Percentiles rank a stretch among this genome's conserved stretches.
Evolutionary conservation across 2,797 vertebrate genomes (phyloP).

Genomic region (Brachyalestes nurse): DNA sequence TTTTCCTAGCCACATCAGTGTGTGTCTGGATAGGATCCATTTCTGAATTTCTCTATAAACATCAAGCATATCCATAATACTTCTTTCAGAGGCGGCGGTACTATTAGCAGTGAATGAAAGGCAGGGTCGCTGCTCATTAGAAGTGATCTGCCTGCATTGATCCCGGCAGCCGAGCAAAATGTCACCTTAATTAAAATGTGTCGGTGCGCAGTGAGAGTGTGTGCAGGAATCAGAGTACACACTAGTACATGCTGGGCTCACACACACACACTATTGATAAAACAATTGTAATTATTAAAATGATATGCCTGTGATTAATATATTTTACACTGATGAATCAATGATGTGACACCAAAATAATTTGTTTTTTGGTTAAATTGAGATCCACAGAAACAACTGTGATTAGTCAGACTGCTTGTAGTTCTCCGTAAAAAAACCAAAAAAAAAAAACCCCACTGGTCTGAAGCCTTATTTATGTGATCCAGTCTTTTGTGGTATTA

Average conservation of each 20-base stretch:
- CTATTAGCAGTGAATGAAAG: conserved; percentile 59
- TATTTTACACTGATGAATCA: not conserved
- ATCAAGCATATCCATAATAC: conserved; percentile 54
- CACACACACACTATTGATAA: not conserved
- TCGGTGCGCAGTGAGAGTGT: conserved; percentile 64
- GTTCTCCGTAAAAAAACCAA: too few relatives aligned
- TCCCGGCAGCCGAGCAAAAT: conserved; percentile 68
- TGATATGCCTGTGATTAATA: not conserved
- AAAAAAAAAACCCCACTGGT: too few relatives aligned
- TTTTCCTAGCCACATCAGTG: conserved; percentile 43
- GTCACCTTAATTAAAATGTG: conserved; percentile 73
- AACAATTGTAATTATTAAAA: not conserved
- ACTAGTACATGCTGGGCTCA: conserved; percentile 48
- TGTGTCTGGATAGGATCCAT: conserved; percentile 36
- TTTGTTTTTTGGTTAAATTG: not conserved
- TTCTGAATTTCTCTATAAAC: conserved; percentile 53
- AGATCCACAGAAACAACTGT: not conserved
- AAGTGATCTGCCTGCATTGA: conserved; percentile 63
- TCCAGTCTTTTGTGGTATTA: too few relatives aligned
- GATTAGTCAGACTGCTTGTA: not conserved
- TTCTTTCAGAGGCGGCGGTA: conserved; percentile 47
- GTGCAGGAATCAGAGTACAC: conserved; percentile 73
- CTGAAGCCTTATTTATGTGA: too few relatives aligned
- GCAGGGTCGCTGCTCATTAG: conserved; percentile 59
- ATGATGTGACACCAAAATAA: not conserved